These are phyloP conservation scores for Didymodactylos carnosus DNA, from an alignment of 2,888 invertebrate genomes.

Conservation along the genomic window DNA sequence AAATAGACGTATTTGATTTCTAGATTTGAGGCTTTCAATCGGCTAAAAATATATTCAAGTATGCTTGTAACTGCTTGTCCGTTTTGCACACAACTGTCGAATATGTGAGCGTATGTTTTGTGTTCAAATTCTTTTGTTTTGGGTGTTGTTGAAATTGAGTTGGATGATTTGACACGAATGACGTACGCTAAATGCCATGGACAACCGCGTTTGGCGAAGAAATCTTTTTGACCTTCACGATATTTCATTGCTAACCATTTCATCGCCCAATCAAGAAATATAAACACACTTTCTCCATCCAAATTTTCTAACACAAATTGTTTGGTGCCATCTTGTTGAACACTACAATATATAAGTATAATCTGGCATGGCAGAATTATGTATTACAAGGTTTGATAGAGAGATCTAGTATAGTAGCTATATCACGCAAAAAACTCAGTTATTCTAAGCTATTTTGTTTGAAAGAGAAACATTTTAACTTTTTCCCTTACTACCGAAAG, in stretches of 20 bases:
- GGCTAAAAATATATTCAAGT: no score
- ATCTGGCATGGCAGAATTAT: no score
- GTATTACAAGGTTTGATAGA: no score
- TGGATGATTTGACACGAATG: not conserved
- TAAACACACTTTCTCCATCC: not conserved
- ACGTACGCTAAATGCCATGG: not conserved
- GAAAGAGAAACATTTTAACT: no score
- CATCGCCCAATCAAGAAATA: not conserved
- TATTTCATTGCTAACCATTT: not conserved
- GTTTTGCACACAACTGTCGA: not conserved
- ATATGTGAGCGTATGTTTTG: not conserved
- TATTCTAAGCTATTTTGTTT: no score
- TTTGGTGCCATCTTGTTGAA: not conserved
- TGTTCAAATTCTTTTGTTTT: not conserved
- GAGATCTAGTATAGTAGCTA: no score
- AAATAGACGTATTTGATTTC: not conserved
- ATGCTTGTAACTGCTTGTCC: no score
- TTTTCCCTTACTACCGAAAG: no score
- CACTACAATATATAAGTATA: no score
- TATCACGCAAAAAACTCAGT: no score
- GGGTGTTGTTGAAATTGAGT: not conserved
- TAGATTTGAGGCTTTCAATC: no score
- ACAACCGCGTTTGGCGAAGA: not conserved
- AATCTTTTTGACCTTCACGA: not conserved
- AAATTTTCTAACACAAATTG: not conserved